Conservation (phyloP, 2,113 vertebrate genomes). For the Atractosteus spatula region DNA sequence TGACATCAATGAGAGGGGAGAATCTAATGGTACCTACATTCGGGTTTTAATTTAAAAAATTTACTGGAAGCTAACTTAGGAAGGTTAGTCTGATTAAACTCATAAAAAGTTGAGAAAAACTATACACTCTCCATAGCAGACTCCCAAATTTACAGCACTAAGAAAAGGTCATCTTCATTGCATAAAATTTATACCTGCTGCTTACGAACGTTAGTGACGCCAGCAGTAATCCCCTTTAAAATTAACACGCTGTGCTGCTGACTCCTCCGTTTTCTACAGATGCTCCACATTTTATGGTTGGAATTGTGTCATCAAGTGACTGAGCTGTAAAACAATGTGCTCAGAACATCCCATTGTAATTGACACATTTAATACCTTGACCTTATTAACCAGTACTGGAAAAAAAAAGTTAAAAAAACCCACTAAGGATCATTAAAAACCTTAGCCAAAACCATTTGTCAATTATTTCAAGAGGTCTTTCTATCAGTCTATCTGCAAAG, state of each 20-base stretch:
- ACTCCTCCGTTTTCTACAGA: not conserved
- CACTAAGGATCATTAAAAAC: too few relatives aligned
- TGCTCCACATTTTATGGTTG: not conserved
- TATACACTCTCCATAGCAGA: not conserved
- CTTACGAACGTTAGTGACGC: not conserved
- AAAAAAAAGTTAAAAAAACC: too few relatives aligned
- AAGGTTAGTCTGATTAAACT: too few relatives aligned
- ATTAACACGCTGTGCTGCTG: not conserved
- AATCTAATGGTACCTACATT: too few relatives aligned
- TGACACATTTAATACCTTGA: not conserved
- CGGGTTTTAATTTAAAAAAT: too few relatives aligned
- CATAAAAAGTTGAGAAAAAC: not conserved
- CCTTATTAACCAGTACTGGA: not conserved
- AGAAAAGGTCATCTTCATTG: constrained; percentile 14
- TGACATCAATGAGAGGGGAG: too few relatives aligned
- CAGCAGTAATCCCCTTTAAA: not conserved
- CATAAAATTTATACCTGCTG: not conserved
- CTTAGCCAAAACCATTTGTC: too few relatives aligned
- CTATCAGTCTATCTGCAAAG: too few relatives aligned
- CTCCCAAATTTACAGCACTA: not conserved
- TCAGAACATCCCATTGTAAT: not conserved
- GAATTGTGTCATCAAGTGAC: not conserved
- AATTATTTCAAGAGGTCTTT: too few relatives aligned
- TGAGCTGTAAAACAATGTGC: not conserved
- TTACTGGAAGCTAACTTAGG: too few relatives aligned